These are phyloP conservation scores for Drosophila emarginata DNA, from an alignment of 2,888 invertebrate genomes.

Conservation along the genomic window DNA sequence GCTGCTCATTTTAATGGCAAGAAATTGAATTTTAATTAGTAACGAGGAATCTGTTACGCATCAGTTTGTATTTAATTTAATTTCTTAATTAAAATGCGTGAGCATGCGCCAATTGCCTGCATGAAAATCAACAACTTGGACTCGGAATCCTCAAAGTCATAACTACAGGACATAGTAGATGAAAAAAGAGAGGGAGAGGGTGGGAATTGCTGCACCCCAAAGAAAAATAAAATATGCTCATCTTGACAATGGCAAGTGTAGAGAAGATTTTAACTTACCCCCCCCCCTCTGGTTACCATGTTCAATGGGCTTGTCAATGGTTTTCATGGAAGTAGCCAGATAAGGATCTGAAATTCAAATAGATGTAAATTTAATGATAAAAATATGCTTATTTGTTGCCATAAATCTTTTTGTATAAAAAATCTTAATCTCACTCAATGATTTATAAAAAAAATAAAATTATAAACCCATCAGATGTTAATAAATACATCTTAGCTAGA, in stretches of 20 bases:
- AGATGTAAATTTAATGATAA: neutral
- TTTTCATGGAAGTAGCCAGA: neutral
- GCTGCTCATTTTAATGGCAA: conserved; percentile 75
- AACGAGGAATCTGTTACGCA: conserved; percentile 77
- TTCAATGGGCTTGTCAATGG: neutral
- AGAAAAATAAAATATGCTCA: neutral
- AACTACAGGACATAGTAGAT: neutral
- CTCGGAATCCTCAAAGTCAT: neutral
- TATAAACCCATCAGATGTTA: too few relatives aligned
- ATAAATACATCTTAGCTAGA: too few relatives aligned
- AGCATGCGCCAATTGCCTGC: conserved; percentile 57
- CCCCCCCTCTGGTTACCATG: neutral
- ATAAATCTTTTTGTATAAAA: too few relatives aligned
- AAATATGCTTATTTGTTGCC: too few relatives aligned
- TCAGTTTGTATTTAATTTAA: conserved; percentile 78
- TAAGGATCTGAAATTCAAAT: neutral
- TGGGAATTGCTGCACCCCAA: conserved; percentile 7
- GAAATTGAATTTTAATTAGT: conserved; percentile 78
- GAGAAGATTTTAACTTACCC: neutral
- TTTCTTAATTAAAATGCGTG: conserved; percentile 78
- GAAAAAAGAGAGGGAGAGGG: neutral
- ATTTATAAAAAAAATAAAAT: too few relatives aligned
- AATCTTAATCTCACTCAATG: too few relatives aligned
- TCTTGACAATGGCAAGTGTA: neutral
- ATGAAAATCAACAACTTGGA: conserved; percentile 60